phyloP scores from a whole-genome alignment of 2,888 invertebrate species.

The Lypha dubia region DNA sequence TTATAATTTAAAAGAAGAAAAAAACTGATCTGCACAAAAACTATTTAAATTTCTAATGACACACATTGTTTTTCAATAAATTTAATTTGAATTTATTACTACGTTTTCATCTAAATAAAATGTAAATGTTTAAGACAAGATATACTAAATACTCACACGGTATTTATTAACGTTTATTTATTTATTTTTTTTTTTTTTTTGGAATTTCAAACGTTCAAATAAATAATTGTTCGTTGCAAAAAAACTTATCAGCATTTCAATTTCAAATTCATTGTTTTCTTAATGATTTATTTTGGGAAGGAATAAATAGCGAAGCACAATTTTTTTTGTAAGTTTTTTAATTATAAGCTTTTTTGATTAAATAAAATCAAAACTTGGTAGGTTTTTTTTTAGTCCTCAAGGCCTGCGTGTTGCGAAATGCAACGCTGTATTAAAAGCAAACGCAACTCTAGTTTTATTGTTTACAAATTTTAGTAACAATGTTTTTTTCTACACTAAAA shows the following conservation, averaged over 20 bases:
- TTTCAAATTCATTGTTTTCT: slow-evolving; percentile 34
- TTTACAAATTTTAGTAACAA: slow-evolving; percentile 20
- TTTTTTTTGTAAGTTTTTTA: neutral
- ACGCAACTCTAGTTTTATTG: slow-evolving; percentile 34
- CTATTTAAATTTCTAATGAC: slow-evolving; percentile 52
- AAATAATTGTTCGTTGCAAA: slow-evolving; percentile 27
- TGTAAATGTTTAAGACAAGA: slow-evolving; percentile 18
- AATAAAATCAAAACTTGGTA: slow-evolving; percentile 1
- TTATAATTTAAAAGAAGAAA: neutral
- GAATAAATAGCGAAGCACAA: no score
- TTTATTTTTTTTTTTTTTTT: no score
- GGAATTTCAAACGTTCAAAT: slow-evolving; percentile 11
- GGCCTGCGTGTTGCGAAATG: slow-evolving; percentile 36
- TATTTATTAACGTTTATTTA: slow-evolving; percentile 51
- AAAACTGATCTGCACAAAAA: slow-evolving; percentile 28
- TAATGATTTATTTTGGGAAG: slow-evolving; percentile 32
- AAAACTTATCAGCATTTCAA: slow-evolving; percentile 26
- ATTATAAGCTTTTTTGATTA: neutral
- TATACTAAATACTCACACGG: slow-evolving; percentile 8
- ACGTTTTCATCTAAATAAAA: slow-evolving; percentile 29
- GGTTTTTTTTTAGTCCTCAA: slow-evolving; percentile 1
- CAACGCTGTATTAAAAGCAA: slow-evolving; percentile 4
- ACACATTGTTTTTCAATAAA: slow-evolving; percentile 45
- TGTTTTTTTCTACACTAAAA: slow-evolving; percentile 6
- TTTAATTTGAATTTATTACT: slow-evolving; percentile 43